Evolutionary conservation across 2,888 invertebrate genomes (phyloP), one percentile per base, ranked within the genome.

Genomic region (Leptopterna dolabrata): DNA sequence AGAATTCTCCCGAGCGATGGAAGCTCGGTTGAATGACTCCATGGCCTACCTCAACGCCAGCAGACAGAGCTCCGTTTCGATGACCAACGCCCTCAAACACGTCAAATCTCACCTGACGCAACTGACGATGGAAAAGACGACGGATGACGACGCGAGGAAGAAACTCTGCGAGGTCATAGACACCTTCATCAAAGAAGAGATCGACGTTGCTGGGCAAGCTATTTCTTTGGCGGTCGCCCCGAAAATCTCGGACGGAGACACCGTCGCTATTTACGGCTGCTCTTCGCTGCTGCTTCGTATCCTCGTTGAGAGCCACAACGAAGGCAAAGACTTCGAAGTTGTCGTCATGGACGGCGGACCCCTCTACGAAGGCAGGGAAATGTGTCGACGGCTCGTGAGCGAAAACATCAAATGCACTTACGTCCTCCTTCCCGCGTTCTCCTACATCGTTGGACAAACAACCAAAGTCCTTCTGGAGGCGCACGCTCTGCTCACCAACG

Each of bases 381-480:
- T 96, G 94, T 92, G 97, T 86, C 93, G 96, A 11, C 93, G 95
- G 70, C 93, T 98, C 24, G 94, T 94, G 0, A 93, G 94, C 13
- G 92, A 93, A 86, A 95, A 95, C 43, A 94, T 98, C 88, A 94
- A 94, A 55, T 96, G 96, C 92, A 94, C 95, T 0, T 97, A 97
- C 91, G 94, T 96, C 16, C 93, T 97, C 88, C 95, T 98, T 89
- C 96, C 95, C 90, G 96, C 96, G 9, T 93, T 96, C 76, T 95
- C 95, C 90, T 96, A 94, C 90, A 94, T 97, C 51, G 97, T 98
- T 96, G 94, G 94, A 76, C 94, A 95, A 92, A 94, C 94, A 6
- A 95, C 95, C 84, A 97, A 97, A 92, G 97, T 98, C 16, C 92
- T 99, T 86, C 92, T 99, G 16, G 98, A 98, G 24, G 97, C 98